A percentile compares a stretch with the other conserved stretches of the same genome.
phyloP scores from a whole-genome alignment of 2,888 invertebrate species.

The Acrocera orbiculus region DNA sequence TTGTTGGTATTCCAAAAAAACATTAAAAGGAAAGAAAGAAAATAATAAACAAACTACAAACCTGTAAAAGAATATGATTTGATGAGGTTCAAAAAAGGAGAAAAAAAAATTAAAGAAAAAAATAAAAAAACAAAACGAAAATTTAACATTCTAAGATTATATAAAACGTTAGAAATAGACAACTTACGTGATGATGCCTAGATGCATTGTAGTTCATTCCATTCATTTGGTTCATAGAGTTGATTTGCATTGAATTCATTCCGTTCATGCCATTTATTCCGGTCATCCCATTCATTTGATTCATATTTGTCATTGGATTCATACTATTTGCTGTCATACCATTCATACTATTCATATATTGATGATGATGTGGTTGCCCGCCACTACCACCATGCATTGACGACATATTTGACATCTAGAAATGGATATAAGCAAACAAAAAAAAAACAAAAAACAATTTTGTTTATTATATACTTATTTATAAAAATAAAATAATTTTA shows the following conservation, averaged over 20 bases:
- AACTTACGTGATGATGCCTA: slow-evolving; percentile 31
- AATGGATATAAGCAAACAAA: slow-evolving; percentile 3
- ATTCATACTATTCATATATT: slow-evolving; percentile 32
- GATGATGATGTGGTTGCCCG: slow-evolving; percentile 19
- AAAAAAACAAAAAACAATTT: slow-evolving; percentile 6
- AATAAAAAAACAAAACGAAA: too few species aligned
- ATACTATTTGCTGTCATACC: slow-evolving; percentile 35
- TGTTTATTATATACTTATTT: slow-evolving; percentile 1
- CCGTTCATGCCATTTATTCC: slow-evolving; percentile 17
- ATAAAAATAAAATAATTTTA: slow-evolving; percentile 6
- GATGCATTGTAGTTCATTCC: slow-evolving; percentile 25
- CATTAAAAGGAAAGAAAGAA: too few species aligned
- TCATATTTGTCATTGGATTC: slow-evolving; percentile 30
- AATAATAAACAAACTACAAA: too few species aligned
- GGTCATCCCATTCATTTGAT: slow-evolving; percentile 22
- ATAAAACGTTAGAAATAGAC: too few species aligned
- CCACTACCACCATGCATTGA: slow-evolving; percentile 12
- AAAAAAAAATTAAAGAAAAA: too few species aligned
- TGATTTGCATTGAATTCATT: slow-evolving; percentile 23
- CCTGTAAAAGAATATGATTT: too few species aligned
- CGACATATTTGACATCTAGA: slow-evolving; percentile 21
- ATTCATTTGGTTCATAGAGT: slow-evolving; percentile 21
- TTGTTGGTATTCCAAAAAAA: too few species aligned
- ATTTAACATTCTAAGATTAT: too few species aligned
- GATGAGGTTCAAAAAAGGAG: too few species aligned